phyloP scores from a whole-genome alignment of 2,888 invertebrate species.

The Corbicula japonica region DNA sequence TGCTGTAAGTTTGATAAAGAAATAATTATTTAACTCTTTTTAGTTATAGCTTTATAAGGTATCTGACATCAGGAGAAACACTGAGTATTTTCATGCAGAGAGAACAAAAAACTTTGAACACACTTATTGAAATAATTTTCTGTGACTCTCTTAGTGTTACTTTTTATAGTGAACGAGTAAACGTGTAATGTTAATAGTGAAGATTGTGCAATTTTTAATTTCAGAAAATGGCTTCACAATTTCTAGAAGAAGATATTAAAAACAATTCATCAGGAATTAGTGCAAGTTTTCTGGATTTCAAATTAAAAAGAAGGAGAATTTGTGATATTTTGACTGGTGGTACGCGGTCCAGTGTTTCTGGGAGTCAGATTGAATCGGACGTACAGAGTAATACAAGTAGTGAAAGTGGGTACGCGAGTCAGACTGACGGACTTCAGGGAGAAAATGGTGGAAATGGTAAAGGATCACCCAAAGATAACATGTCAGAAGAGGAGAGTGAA shows the following conservation, averaged over 20 bases:
- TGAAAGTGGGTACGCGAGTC: constrained; percentile 74
- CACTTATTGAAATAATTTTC: neutral
- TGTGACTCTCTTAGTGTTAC: too few relatives aligned
- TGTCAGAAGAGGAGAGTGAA: constrained; percentile 7
- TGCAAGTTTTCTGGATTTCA: constrained; percentile 85
- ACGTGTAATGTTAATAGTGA: neutral
- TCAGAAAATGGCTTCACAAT: constrained; percentile 28
- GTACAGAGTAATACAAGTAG: constrained; percentile 71
- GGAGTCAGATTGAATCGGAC: constrained; percentile 65
- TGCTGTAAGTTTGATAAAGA: too few relatives aligned
- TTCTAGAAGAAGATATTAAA: neutral
- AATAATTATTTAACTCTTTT: neutral
- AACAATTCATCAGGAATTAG: neutral
- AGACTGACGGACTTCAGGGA: constrained; percentile 28
- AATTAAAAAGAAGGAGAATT: constrained; percentile 98
- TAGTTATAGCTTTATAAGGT: neutral
- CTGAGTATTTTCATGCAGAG: neutral
- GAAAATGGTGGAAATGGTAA: constrained; percentile 24
- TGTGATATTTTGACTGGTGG: constrained; percentile 94
- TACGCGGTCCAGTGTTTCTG: constrained; percentile 20
- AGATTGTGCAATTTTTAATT: constrained; percentile 6
- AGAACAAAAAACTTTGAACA: neutral
- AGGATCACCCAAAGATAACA: constrained; percentile 4
- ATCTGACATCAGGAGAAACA: neutral
- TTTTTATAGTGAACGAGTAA: too few relatives aligned